phyloP scores from a whole-genome alignment of 2,113 vertebrate species.

The Cyphomyrus plagiostoma region DNA sequence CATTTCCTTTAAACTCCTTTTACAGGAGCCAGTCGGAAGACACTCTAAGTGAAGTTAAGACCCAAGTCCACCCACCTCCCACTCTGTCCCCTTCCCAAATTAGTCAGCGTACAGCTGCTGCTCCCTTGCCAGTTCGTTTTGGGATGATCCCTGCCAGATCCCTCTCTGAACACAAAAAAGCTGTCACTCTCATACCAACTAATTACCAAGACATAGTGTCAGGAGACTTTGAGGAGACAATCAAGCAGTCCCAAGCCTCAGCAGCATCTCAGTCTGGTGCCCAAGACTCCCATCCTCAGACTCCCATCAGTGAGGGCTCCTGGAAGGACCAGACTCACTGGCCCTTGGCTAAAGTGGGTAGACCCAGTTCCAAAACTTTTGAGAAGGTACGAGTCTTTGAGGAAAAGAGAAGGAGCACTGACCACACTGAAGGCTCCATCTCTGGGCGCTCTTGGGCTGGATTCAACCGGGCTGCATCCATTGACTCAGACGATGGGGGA shows the following conservation, averaged over 20 bases:
- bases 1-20: conserved; percentile 49
- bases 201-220: conserved; percentile 77
- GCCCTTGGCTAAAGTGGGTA: conserved; percentile 80
- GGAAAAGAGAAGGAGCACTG: conserved; percentile 79
- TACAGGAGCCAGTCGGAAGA: conserved; percentile 58
- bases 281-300: conserved; percentile 77
- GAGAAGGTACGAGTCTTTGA: conserved; percentile 87
- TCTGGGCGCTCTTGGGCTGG: conserved; percentile 74
- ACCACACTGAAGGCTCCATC: conserved; percentile 69
- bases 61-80: conserved; percentile 56
- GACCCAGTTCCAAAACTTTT: conserved; percentile 80
- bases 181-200: conserved; percentile 50
- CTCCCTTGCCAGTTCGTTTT: conserved; percentile 48
- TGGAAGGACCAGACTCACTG: conserved; percentile 71
- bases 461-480: conserved; percentile 77
- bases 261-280: conserved; percentile 66
- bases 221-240: conserved; percentile 84
- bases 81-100: conserved; percentile 58
- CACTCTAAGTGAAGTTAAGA: conserved; percentile 56
- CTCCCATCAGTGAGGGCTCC: conserved; percentile 76
- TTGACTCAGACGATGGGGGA: conserved; percentile 73
- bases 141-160: conserved; percentile 61
- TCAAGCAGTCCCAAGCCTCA: conserved; percentile 76
- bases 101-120: conserved; percentile 47
- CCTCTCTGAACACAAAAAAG: conserved; percentile 72